Percentiles rank a stretch among this genome's conserved stretches.
phyloP scores from a whole-genome alignment of 2,888 invertebrate genomes.

The Sinopyrophorus schimmeli region DNA sequence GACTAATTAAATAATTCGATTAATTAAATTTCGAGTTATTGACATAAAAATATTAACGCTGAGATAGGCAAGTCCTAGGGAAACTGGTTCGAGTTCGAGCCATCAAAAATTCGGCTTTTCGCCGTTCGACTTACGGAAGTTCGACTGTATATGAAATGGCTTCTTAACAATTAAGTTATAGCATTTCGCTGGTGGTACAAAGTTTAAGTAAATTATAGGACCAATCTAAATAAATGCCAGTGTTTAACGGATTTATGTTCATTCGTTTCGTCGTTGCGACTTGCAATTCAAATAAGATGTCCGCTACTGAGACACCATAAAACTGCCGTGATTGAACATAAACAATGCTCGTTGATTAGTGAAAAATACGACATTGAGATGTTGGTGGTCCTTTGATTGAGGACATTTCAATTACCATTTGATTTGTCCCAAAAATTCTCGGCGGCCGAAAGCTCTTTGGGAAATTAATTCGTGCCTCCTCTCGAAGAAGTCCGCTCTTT shows the following conservation, averaged over 20 bases:
- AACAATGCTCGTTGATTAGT: slow-evolving; percentile 54
- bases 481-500: too few relatives aligned
- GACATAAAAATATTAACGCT: too few relatives aligned
- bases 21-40: too few relatives aligned
- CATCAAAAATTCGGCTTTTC: too few relatives aligned
- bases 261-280: slow-evolving; percentile 40
- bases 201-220: slow-evolving; percentile 46
- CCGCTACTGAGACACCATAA: slow-evolving; percentile 45
- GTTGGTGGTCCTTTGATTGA: slow-evolving; percentile 50
- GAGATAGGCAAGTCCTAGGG: too few relatives aligned
- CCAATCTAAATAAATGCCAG: slow-evolving; percentile 51
- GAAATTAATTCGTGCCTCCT: too few relatives aligned
- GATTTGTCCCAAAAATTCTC: slow-evolving; percentile 24
- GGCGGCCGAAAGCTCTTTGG: too few relatives aligned
- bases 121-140: too few relatives aligned
- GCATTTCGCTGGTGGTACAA: slow-evolving; percentile 37
- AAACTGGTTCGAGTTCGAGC: too few relatives aligned
- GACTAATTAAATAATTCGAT: too few relatives aligned
- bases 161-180: slow-evolving; percentile 35
- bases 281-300: slow-evolving; percentile 53
- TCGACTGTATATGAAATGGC: too few relatives aligned
- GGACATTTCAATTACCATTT: slow-evolving; percentile 49
- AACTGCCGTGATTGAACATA: slow-evolving; percentile 51
- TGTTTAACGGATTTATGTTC: slow-evolving; percentile 50
- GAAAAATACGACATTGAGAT: slow-evolving; percentile 50